These are phyloP conservation scores for Tetramorium parvispinum DNA, from an alignment of 1,140 invertebrate genomes.

Conservation along the genomic window DNA sequence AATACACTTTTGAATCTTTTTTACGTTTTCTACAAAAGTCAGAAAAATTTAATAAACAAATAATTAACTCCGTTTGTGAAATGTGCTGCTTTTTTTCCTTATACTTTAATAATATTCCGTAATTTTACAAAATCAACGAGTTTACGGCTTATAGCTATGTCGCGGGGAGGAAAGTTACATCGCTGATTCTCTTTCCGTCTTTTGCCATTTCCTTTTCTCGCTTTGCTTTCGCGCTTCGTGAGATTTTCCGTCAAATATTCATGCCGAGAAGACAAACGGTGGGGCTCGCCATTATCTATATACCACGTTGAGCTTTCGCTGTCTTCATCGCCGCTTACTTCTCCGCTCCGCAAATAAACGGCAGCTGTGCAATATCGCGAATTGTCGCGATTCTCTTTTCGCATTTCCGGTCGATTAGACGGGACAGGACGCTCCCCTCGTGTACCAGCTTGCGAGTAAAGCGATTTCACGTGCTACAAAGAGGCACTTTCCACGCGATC, in stretches of 20 bases:
- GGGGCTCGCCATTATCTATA: not conserved
- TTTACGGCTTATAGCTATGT: not conserved
- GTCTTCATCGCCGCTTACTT: not conserved
- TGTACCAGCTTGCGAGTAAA: not conserved
- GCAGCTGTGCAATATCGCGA: constrained; percentile 47
- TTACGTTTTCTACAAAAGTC: not conserved
- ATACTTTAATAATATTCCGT: not conserved
- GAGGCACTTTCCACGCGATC: constrained; percentile 22
- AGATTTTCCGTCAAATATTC: constrained; percentile 39
- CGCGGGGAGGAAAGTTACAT: not conserved
- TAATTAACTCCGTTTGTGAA: not conserved
- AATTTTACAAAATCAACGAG: not conserved
- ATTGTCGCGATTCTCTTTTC: constrained; percentile 57
- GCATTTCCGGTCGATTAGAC: constrained; percentile 51
- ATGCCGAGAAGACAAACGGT: not conserved
- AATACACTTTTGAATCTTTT: not conserved
- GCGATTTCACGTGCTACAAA: constrained; percentile 21
- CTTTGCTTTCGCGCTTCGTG: not conserved
- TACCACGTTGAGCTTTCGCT: not conserved
- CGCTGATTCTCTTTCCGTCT: not conserved
- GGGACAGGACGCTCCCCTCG: not conserved
- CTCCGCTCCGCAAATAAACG: constrained; percentile 52
- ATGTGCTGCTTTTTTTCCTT: not conserved
- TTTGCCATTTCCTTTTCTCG: not conserved
- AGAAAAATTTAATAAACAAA: not conserved